These are phyloP conservation scores for Panthera tigris DNA, from an alignment of 2,113 vertebrate species.

Conservation along the genomic window DNA sequence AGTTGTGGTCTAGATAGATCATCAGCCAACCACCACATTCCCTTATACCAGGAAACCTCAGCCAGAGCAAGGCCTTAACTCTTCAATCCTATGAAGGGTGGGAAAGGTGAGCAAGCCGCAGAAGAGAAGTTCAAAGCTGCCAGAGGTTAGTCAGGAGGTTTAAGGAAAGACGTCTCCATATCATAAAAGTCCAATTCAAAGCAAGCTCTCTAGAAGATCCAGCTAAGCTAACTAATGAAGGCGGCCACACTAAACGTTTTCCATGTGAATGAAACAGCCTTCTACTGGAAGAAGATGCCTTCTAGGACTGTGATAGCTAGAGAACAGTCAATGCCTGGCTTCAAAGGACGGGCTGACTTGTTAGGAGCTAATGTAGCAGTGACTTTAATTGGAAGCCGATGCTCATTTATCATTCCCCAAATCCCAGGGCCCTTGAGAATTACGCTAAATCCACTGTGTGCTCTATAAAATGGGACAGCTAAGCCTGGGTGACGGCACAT, in stretches of 20 bases:
- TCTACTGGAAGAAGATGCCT: not conserved
- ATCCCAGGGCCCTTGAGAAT: not conserved
- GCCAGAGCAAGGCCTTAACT: not conserved
- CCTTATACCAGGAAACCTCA: not conserved
- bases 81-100: not conserved
- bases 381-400: not conserved
- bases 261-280: not conserved
- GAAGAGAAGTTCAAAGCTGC: not conserved
- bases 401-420: not conserved
- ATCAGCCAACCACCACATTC: not conserved
- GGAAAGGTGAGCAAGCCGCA: not conserved
- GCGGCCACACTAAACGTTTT: not conserved
- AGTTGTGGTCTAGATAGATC: not conserved
- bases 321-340: too few species aligned
- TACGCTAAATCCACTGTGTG: not conserved
- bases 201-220: not conserved
- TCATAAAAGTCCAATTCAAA: not conserved
- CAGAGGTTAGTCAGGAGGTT: not conserved
- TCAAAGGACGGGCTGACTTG: not conserved
- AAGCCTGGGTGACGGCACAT: not conserved
- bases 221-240: not conserved
- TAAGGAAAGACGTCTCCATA: not conserved
- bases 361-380: too few species aligned
- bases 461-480: not conserved
- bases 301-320: not conserved